Base-by-base conservation (phyloP, 2,113 vertebrate genomes). In the Setophaga kirtlandii region DNA sequence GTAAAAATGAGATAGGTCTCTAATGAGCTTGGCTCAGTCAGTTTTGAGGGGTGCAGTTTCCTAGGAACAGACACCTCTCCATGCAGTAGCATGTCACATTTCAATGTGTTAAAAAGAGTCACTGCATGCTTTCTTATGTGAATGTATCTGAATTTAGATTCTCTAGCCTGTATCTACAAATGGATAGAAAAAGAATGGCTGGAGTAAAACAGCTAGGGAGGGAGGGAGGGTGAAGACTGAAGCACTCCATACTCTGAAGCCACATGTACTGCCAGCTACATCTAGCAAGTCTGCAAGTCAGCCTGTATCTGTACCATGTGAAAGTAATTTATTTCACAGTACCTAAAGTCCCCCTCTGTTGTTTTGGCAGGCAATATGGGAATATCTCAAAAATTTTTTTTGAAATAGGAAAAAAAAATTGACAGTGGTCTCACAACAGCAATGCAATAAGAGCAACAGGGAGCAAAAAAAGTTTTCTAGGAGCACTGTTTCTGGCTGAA, bases 141-240 rank as follows among this genome's bases (percentile, higher is more conserved):
- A 93, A 73, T 17, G 28, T 23, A 19, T 86, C 85, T 92, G 91
- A 88, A 89, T 95, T 92, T 90, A 95, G 76, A 95, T 74, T 80
- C 60, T 70, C 44, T 28, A 83, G 50, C 60, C 83, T 81, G 0
- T 44, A 70, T 44, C 79, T 88, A 94, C 76, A 93, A 95, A 81
- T 37, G 55, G 60, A 70, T 47, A 56, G 71, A 87, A 28, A 59
- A 77, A 92, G 78, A 82, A 87, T 24, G 37, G 55, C 83, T 93
- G 56, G 27, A 95, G 35, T 81, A 86, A 74, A 96, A 92, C 68
- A 90, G 52, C 42, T 67, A 31, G 50, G 46, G 35, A 65, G 41
- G 17, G n/a, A 69, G 39, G 20, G 24, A 77, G 27, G 13, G 39
- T 67, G 47, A 95, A 92, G 59, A 94, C 0, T 69, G 85, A 92